A percentile compares a stretch with the other conserved stretches of the same genome.
Evolutionary conservation across 1,140 invertebrate species (phyloP).

Genomic region (Metopolophium dirhodum): DNA sequence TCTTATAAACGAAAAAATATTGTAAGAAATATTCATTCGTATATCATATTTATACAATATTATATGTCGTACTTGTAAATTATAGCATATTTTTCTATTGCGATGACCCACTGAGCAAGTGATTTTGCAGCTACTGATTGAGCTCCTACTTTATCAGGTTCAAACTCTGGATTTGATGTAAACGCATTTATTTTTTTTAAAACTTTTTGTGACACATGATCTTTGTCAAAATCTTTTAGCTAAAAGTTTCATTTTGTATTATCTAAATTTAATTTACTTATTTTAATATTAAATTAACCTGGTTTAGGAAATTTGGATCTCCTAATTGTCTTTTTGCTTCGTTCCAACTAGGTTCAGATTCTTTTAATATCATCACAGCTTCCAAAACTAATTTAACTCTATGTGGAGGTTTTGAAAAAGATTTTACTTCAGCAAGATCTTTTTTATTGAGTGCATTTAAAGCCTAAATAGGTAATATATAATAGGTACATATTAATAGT

Average conservation of each 20-base stretch:
- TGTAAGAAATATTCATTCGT: conserved; percentile 61
- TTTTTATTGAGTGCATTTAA: conserved; percentile 85
- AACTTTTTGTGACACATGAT: conserved; percentile 82
- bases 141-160: conserved; percentile 82
- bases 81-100: conserved; percentile 87
- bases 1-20: not conserved
- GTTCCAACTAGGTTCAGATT: conserved; percentile 80
- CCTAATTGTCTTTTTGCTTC: conserved; percentile 85
- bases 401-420: conserved; percentile 80
- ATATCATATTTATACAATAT: conserved; percentile 49
- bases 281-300: conserved; percentile 60
- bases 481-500: not conserved
- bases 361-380: conserved; percentile 83
- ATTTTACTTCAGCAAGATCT: conserved; percentile 86
- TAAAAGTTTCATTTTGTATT: conserved; percentile 62
- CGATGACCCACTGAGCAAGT: conserved; percentile 87
- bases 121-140: conserved; percentile 83
- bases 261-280: no score
- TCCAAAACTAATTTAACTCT: conserved; percentile 90
- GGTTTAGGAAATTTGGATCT: conserved; percentile 76
- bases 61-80: conserved; percentile 73
- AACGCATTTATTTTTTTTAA: conserved; percentile 81
- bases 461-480: no score
- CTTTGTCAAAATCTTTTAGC: conserved; percentile 84
- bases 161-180: conserved; percentile 81